phyloP scores from a whole-genome alignment of 2,113 vertebrate genomes.

The Charina bottae region DNA sequence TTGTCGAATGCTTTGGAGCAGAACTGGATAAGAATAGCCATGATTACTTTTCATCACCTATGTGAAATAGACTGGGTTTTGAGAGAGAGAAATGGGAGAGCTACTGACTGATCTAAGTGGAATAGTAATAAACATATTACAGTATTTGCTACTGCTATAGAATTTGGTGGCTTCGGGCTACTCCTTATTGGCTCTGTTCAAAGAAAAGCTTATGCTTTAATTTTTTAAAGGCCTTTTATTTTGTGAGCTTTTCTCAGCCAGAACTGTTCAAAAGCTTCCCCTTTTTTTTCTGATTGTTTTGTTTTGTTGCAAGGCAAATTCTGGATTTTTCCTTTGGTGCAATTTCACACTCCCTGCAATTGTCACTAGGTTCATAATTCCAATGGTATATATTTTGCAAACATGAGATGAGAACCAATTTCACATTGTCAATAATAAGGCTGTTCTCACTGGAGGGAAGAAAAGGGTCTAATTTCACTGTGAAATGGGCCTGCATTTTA shows the following conservation, averaged over 20 bases:
- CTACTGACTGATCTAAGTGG: background rate
- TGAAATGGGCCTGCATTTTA: background rate
- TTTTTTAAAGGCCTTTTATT: constrained; percentile 33
- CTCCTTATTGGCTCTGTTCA: constrained; percentile 26
- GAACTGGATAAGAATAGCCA: background rate
- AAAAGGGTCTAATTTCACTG: background rate
- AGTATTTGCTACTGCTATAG: background rate
- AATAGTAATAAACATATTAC: background rate
- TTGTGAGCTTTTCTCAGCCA: background rate
- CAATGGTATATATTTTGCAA: constrained; percentile 10
- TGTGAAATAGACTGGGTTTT: background rate
- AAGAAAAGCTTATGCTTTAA: constrained; percentile 41
- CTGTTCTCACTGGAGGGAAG: constrained; percentile 9
- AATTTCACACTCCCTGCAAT: background rate
- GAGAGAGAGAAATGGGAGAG: background rate
- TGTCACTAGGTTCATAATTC: constrained; percentile 21
- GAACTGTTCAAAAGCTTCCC: constrained; percentile 9
- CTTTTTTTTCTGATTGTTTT: background rate
- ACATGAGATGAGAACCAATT: constrained; percentile 19
- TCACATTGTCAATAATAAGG: constrained; percentile 17
- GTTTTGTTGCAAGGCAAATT: background rate
- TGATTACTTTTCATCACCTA: constrained; percentile 23
- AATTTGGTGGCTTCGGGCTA: constrained; percentile 18
- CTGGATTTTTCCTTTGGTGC: background rate
- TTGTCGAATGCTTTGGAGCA: constrained; percentile 1